phyloP scores from a whole-genome alignment of 2,113 vertebrate genomes.

The Cairina moschata region DNA sequence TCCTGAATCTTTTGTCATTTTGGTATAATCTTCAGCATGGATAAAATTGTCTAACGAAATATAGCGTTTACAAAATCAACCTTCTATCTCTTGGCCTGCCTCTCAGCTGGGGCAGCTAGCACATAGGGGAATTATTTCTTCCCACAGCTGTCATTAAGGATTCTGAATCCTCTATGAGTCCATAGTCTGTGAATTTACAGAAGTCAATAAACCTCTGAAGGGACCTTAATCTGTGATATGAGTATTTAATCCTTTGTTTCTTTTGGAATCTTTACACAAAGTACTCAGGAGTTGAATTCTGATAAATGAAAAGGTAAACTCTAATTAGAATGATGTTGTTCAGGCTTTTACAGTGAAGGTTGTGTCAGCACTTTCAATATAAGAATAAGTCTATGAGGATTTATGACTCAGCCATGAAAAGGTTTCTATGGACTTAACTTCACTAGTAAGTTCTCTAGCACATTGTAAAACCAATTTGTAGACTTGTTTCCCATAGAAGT shows the following conservation, averaged over 20 bases:
- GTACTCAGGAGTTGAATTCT: constrained; percentile 55
- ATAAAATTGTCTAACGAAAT: constrained; percentile 16
- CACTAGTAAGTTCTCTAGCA: background rate
- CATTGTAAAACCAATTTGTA: background rate
- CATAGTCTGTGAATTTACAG: constrained; percentile 5
- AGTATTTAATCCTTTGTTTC: constrained; percentile 50
- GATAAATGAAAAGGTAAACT: constrained; percentile 69
- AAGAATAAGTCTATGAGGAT: constrained; percentile 9
- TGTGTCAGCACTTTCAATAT: constrained; percentile 45
- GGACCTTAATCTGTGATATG: constrained; percentile 11
- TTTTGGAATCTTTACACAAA: constrained; percentile 44
- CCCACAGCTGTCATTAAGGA: background rate
- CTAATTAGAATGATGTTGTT: constrained; percentile 33
- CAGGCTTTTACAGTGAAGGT: constrained; percentile 34
- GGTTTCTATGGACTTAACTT: background rate
- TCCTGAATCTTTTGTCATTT: constrained; percentile 17
- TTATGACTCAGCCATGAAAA: constrained; percentile 32
- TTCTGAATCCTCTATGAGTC: background rate
- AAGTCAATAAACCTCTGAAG: constrained; percentile 65
- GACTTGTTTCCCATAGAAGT: background rate
- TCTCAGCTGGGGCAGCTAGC: background rate
- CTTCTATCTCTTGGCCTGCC: background rate
- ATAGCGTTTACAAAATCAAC: background rate
- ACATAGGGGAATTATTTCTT: constrained; percentile 6
- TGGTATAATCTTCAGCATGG: constrained; percentile 6